A percentile compares a stretch with the other conserved stretches of the same genome.
Conservation (phyloP, 2,113 vertebrate species). For the Penelope pileata region DNA sequence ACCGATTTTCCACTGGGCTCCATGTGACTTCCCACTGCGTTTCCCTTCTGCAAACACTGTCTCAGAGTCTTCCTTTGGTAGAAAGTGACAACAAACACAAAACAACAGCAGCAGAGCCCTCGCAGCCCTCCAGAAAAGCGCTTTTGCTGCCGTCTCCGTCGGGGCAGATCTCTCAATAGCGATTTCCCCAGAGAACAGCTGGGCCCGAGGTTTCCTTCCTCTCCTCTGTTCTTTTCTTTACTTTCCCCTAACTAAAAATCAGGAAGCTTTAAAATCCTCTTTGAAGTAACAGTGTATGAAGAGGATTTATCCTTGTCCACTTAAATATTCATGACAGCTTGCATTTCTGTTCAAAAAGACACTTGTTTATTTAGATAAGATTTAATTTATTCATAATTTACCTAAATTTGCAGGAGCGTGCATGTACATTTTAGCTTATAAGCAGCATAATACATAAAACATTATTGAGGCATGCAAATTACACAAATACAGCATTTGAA, state of each 20-base stretch:
- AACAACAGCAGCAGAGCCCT: not conserved
- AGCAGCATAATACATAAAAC: slow-evolving; percentile 81
- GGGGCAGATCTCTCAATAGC: slow-evolving; percentile 8
- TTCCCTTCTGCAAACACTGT: not conserved
- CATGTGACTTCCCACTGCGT: not conserved
- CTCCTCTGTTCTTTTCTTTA: slow-evolving; percentile 8
- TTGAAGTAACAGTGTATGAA: slow-evolving; percentile 71
- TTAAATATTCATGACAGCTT: slow-evolving; percentile 84
- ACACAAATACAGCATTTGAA: slow-evolving; percentile 60
- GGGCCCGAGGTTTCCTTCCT: slow-evolving; percentile 10
- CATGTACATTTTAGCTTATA: slow-evolving; percentile 81
- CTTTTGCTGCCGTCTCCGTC: not conserved
- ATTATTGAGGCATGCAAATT: slow-evolving; percentile 78
- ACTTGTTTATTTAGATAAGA: slow-evolving; percentile 89
- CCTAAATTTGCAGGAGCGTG: slow-evolving; percentile 81
- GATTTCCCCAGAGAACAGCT: slow-evolving; percentile 20
- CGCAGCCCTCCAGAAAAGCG: not conserved
- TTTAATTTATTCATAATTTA: slow-evolving; percentile 89
- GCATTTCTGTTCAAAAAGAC: slow-evolving; percentile 81
- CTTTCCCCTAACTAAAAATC: slow-evolving; percentile 64
- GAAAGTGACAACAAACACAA: not conserved
- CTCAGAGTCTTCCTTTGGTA: not conserved
- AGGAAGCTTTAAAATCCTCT: slow-evolving; percentile 64
- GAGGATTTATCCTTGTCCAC: slow-evolving; percentile 77
- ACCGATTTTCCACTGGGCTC: not conserved